Base-by-base conservation (phyloP, 2,888 invertebrate species). In the Glaucopsyche alexis region DNA sequence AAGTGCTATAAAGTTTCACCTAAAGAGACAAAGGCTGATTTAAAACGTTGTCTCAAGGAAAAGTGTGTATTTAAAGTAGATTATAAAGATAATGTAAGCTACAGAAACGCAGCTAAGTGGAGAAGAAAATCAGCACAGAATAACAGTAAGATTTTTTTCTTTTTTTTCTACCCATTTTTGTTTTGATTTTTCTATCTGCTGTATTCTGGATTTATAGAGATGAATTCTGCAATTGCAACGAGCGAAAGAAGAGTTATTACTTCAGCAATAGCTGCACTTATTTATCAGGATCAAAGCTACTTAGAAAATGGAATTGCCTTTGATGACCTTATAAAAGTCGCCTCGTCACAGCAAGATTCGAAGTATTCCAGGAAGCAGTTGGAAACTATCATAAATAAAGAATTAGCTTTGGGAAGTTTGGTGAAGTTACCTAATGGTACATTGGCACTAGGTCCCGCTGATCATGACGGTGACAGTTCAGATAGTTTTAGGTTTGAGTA, bases 41-140 rank as follows among this genome's bases (percentile, higher is more conserved):
- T 97, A 52, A 96, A 96, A 84, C 94, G 95, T 85, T 95, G 97
- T 81, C 94, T 97, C 14, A 95, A 95, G 80, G 95, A 95, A 75
- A 96, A 95, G 84, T 94, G 95, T 80, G 95, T 97, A 73, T 94
- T 96, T 78, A 96, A 96, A 94, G 97, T 97, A 47, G 96, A 97
- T 83, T 97, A 97, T 87, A 97, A 97, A 90, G 97, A 97, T 81
- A 96, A 95, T 89, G 96, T 96, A 79, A 97, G 96, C 90, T 97
- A 97, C 85, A 94, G 97, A 81, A 97, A 96, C 91, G 96, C 96
- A 70, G 95, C 96, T 71, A 96, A 95, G 93, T 96, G 94, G 94
- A 94, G 89, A 81, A 91, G 85, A 82, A 91, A 85, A 80, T 83
- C 86, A 75, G 84, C 83, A 74, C 81, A 81, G 76, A 85, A 82